phyloP scores from a whole-genome alignment of 1,140 invertebrate genomes.

The Ylistrum balloti region DNA sequence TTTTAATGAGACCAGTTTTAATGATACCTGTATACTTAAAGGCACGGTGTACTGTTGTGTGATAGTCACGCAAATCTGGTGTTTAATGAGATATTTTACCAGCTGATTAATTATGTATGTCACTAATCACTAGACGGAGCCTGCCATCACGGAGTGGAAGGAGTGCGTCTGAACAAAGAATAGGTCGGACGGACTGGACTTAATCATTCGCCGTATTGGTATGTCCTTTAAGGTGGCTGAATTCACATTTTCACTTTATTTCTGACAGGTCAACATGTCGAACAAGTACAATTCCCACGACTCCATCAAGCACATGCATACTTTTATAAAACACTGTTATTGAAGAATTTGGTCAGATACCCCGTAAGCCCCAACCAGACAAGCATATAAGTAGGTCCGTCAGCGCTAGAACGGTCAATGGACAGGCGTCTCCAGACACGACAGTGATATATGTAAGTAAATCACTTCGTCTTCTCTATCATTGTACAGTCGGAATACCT shows the following conservation, averaged over 20 bases:
- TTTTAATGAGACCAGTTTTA: too few relatives aligned
- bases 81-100: neutral
- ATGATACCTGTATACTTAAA: slow-evolving; percentile 31
- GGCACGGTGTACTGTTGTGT: neutral
- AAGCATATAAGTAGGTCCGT: neutral
- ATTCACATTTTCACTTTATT: neutral
- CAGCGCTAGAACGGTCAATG: too few relatives aligned
- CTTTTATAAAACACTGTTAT: neutral
- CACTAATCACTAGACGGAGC: neutral
- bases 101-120: slow-evolving; percentile 16
- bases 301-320: neutral
- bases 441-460: too few relatives aligned
- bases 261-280: neutral
- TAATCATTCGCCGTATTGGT: neutral
- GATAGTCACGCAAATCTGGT: neutral
- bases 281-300: neutral
- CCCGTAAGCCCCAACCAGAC: neutral
- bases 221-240: neutral
- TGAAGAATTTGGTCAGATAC: neutral
- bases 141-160: neutral
- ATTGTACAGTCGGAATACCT: too few relatives aligned
- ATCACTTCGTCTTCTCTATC: too few relatives aligned
- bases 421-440: too few relatives aligned
- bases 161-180: too few relatives aligned
- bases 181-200: too few relatives aligned